phyloP scores from a whole-genome alignment of 2,797 vertebrate genomes.

The Diceros bicornis region DNA sequence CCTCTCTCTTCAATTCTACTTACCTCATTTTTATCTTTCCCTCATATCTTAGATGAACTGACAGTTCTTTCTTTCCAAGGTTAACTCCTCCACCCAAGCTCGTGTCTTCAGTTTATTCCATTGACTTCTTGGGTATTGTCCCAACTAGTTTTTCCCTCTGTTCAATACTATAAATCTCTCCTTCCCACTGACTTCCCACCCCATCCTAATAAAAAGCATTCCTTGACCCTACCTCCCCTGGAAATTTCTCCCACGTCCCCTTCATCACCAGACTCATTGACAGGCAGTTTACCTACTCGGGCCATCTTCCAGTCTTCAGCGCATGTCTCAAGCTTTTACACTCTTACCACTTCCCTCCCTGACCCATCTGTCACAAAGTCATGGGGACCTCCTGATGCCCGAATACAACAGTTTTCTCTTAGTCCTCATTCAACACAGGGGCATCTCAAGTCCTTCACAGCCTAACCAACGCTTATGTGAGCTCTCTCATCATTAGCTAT shows the following conservation, averaged over 20 bases:
- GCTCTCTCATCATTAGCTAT: neutral
- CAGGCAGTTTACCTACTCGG: fast-evolving
- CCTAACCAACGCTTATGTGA: neutral
- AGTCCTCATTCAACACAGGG: neutral
- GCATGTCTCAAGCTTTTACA: neutral
- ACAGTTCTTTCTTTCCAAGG: neutral
- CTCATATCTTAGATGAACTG: neutral
- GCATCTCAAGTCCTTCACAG: neutral
- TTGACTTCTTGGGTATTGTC: neutral
- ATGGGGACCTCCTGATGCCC: neutral
- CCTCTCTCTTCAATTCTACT: neutral
- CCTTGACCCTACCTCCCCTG: neutral
- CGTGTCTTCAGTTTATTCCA: neutral
- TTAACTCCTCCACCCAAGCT: neutral
- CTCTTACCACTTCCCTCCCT: neutral
- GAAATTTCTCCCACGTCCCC: neutral
- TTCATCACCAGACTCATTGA: neutral
- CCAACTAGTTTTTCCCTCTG: neutral
- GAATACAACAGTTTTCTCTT: neutral
- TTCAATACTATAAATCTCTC: neutral
- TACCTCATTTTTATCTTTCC: neutral
- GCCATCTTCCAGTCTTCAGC: neutral
- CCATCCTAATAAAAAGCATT: neutral
- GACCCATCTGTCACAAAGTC: neutral
- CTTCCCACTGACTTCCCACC: neutral